Base-by-base conservation (phyloP, 2,888 invertebrate genomes). In the Ceraclea dissimilis region DNA sequence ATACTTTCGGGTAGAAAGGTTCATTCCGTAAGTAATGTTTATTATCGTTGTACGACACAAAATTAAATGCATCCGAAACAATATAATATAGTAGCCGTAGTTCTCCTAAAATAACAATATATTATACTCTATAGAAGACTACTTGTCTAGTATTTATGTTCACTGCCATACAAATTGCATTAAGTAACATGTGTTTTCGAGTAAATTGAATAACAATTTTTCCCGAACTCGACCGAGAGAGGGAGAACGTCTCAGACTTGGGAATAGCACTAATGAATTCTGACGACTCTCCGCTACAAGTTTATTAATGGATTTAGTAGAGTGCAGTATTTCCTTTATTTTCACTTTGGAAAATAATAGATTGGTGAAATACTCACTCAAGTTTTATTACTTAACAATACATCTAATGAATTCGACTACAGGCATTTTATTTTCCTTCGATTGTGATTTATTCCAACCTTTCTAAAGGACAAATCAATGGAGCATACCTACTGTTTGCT, bases 171-270 rank as follows among this genome's bases (percentile, higher is more conserved):
- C 39, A 39, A 39, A 39, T 39, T 39, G 39, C 39, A 39, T 39
- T 39, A 39, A 39, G 39, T 39, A 39, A 39, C 39, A 39, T 39
- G 39, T 39, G 39, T 39, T 39, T 39, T 39, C 39, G 4, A 39
- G 39, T 16, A 39, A 39, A 39, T 39, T 39, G 39, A 39, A 39
- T 39, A 39, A 39, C 39, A 39, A 39, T 39, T 39, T 39, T 39
- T 39, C 39, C 39, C 39, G 39, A 39, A 39, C 39, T 13, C 39
- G 13, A 39, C 39, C 16, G 39, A 39, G 39, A 39, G 39, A 13
- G 39, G 13, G 13, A 4, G 16, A 6, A 26, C 26, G 4, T 26
- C 5, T 26, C 10, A 4, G 39, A 39, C 39, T 39, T 39, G n/a
- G 39, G 39, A 39, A 39, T 39, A 16, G n/a, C 13, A 39, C 13